Evolutionary conservation across 2,888 invertebrate species (phyloP).

Genomic region (Selenia dentaria): DNA sequence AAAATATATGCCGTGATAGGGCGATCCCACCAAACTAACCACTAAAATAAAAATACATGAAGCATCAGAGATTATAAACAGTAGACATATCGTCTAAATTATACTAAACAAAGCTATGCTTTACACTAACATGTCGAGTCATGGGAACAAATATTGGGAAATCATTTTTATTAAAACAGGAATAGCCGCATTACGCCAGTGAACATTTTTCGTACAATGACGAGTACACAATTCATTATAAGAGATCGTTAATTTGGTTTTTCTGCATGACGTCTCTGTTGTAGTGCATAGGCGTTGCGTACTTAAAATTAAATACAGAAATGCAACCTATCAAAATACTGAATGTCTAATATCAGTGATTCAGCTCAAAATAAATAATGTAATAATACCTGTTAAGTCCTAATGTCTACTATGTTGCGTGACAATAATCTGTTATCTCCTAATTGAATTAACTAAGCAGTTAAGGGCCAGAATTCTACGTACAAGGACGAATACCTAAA

Average conservation of each 20-base stretch:
- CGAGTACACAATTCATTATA: constrained; percentile 4
- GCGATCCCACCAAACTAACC: constrained; percentile 36
- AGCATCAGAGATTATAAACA: constrained; percentile 46
- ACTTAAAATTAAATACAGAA: constrained; percentile 12
- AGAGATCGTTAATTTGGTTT: constrained; percentile 33
- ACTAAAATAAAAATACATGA: constrained; percentile 41
- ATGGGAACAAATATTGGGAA: constrained; percentile 1
- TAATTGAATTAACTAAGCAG: too few relatives aligned
- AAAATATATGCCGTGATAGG: constrained; percentile 29
- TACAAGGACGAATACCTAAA: too few relatives aligned
- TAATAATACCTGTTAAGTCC: too few relatives aligned
- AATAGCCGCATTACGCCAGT: neutral
- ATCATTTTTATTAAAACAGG: neutral
- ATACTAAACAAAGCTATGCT: constrained; percentile 40
- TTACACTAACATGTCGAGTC: constrained; percentile 19
- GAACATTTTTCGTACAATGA: neutral
- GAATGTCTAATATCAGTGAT: constrained; percentile 10
- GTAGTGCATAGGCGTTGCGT: constrained; percentile 11
- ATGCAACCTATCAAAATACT: constrained; percentile 12
- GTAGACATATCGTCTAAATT: constrained; percentile 39
- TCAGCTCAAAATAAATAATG: too few relatives aligned
- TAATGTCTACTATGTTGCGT: too few relatives aligned
- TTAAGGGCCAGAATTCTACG: too few relatives aligned
- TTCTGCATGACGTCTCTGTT: constrained; percentile 10
- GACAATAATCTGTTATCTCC: too few relatives aligned